phyloP scores from a whole-genome alignment of 1,140 invertebrate genomes.

The Hycleus phaleratus region DNA sequence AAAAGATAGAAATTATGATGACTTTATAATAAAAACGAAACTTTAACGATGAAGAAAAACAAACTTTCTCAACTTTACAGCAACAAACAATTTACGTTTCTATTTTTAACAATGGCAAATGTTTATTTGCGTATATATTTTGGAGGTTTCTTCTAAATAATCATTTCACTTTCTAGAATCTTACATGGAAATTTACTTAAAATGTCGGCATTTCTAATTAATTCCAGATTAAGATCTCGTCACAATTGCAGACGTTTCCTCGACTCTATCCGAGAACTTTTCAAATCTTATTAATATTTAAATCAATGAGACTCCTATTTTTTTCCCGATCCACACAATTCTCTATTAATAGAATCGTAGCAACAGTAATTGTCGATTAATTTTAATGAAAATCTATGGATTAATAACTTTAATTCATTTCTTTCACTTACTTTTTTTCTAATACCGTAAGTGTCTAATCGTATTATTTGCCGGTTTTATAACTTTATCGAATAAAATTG shows the following conservation, averaged over 20 bases:
- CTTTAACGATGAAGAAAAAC: too few species aligned
- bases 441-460: constrained; percentile 15
- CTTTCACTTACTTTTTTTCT: constrained; percentile 3
- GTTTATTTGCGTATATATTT: too few species aligned
- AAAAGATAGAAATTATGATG: not conserved
- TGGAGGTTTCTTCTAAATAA: too few species aligned
- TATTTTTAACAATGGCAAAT: too few species aligned
- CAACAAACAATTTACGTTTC: too few species aligned
- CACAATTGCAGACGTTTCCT: not conserved
- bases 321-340: not conserved
- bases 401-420: constrained; percentile 3
- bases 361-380: not conserved
- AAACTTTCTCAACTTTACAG: too few species aligned
- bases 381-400: not conserved
- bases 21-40: not conserved
- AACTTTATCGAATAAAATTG: constrained; percentile 11
- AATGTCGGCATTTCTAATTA: constrained; percentile 5
- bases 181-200: constrained; percentile 9
- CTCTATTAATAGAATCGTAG: not conserved
- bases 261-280: not conserved
- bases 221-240: not conserved
- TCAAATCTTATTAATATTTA: not conserved
- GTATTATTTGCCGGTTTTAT: constrained; percentile 13
- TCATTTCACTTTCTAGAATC: too few species aligned
- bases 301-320: not conserved